A percentile compares a stretch with the other conserved stretches of the same genome.
These are phyloP conservation scores for Dicaeum eximium DNA, from an alignment of 2,113 vertebrate species.

Conservation along the genomic window DNA sequence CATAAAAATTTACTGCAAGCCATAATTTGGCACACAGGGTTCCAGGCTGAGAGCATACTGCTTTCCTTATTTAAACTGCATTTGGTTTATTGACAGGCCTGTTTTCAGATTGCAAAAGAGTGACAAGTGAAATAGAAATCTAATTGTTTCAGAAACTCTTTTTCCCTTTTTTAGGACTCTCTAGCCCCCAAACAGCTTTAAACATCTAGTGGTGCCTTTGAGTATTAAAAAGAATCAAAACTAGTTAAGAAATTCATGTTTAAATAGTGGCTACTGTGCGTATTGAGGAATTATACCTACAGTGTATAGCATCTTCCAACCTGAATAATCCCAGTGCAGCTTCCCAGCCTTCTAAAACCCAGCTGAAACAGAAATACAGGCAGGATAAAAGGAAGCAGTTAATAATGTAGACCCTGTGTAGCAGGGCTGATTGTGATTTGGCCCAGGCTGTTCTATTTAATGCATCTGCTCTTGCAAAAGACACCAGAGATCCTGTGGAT, in stretches of 20 bases:
- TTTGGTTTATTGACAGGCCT: slow-evolving; percentile 49
- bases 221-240: slow-evolving; percentile 20
- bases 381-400: neutral
- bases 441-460: neutral
- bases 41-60: slow-evolving; percentile 34
- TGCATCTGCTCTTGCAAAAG: neutral
- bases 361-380: neutral
- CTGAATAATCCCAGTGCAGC: neutral
- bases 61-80: slow-evolving; percentile 48
- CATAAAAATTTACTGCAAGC: slow-evolving; percentile 53
- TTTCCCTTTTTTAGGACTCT: neutral
- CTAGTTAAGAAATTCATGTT: neutral
- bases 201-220: slow-evolving; percentile 36
- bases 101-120: slow-evolving; percentile 31
- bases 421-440: neutral
- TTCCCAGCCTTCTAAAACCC: neutral
- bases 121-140: slow-evolving; percentile 45
- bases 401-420: neutral
- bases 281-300: neutral
- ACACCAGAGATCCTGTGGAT: neutral
- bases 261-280: slow-evolving; percentile 30
- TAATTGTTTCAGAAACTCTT: slow-evolving; percentile 41
- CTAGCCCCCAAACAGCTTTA: slow-evolving; percentile 14
- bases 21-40: slow-evolving; percentile 51
- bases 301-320: neutral